Conservation (phyloP, 2,888 invertebrate species). For the Coleophora deauratella region DNA sequence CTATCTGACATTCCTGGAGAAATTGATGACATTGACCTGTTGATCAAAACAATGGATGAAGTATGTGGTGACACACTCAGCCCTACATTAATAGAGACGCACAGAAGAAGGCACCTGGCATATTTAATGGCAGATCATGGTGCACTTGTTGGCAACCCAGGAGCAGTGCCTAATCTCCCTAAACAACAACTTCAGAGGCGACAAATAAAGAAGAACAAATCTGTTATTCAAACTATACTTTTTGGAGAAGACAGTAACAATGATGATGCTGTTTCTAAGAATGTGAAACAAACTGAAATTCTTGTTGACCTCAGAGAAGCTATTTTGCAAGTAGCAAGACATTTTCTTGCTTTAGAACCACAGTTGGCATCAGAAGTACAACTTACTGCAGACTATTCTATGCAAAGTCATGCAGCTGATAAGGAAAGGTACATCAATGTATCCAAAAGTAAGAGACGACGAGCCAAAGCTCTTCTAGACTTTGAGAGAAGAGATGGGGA, state of each 20-base stretch:
- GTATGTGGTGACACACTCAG: constrained; percentile 88
- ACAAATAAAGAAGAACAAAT: constrained; percentile 92
- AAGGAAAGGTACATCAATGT: constrained; percentile 97
- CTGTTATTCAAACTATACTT: constrained; percentile 89
- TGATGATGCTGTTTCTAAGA: constrained; percentile 94
- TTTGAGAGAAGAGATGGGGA: constrained; percentile 99
- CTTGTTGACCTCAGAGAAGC: constrained; percentile 98
- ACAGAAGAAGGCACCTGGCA: constrained; percentile 92
- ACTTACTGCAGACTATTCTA: constrained; percentile 93
- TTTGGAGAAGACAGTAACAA: constrained; percentile 86
- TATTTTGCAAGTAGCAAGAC: constrained; percentile 91
- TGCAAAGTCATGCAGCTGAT: constrained; percentile 96
- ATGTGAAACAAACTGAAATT: constrained; percentile 98
- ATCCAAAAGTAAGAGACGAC: constrained; percentile 86
- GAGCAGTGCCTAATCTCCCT: constrained; percentile 90
- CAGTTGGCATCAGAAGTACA: constrained; percentile 85
- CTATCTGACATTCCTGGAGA: constrained; percentile 96
- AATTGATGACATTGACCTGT: constrained; percentile 91
- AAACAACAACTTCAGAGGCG: constrained; percentile 92
- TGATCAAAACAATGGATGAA: constrained; percentile 81
- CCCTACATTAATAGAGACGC: constrained; percentile 89
- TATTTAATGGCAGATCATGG: constrained; percentile 98
- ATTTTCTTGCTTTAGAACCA: constrained; percentile 95
- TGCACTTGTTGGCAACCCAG: constrained; percentile 92
- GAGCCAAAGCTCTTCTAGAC: constrained; percentile 97